Percentiles rank a stretch among this genome's conserved stretches.
phyloP scores from a whole-genome alignment of 2,888 invertebrate genomes.

The Calliopum simillimum region DNA sequence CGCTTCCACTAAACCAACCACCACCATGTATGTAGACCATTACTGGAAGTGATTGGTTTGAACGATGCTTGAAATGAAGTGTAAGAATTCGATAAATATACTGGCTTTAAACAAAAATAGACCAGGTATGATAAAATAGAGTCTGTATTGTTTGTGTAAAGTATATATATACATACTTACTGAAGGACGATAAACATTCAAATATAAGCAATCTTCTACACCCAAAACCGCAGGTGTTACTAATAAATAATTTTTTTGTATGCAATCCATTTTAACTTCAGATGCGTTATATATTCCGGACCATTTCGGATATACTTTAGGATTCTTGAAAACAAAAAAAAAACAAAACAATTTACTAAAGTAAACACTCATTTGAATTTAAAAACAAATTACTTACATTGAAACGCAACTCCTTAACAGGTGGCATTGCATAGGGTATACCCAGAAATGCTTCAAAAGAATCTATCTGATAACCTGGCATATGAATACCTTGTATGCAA shows the following conservation, averaged over 20 bases:
- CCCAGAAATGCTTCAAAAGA: constrained; percentile 64
- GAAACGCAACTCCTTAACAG: constrained; percentile 61
- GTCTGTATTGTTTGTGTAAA: no score
- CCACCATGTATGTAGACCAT: constrained; percentile 71
- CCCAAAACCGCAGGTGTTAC: constrained; percentile 63
- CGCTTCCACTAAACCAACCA: constrained; percentile 69
- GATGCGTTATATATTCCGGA: constrained; percentile 59
- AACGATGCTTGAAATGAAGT: no score
- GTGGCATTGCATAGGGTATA: constrained; percentile 65
- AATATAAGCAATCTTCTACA: constrained; percentile 69
- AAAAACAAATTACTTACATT: constrained; percentile 54
- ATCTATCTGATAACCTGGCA: constrained; percentile 56
- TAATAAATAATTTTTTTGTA: constrained; percentile 69
- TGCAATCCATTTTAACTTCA: constrained; percentile 64
- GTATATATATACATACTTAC: constrained; percentile 49
- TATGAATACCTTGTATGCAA: constrained; percentile 57
- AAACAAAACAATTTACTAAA: background rate
- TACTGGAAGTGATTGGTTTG: constrained; percentile 61
- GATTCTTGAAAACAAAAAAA: constrained; percentile 53
- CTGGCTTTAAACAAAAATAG: no score
- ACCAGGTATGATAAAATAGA: no score
- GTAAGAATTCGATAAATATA: no score
- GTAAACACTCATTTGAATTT: no score
- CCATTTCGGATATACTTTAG: constrained; percentile 55
- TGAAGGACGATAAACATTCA: constrained; percentile 69